phyloP scores from a whole-genome alignment of 2,797 vertebrate genomes.

The Sorex maritimensis region DNA sequence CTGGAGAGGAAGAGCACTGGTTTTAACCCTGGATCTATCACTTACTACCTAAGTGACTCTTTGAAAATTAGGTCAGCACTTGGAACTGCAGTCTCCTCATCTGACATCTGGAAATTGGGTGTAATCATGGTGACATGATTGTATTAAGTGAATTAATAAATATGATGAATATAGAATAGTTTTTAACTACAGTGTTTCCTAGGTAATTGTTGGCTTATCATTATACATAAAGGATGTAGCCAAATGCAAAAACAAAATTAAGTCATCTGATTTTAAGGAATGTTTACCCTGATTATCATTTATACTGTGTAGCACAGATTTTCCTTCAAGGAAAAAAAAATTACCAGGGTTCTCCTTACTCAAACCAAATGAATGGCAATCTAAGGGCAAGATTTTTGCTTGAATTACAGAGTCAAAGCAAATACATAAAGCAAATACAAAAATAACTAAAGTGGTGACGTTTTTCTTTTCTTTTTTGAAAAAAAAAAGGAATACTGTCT shows the following conservation, averaged over 20 bases:
- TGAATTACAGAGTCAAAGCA: background rate
- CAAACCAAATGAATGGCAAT: background rate
- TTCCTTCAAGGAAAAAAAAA: background rate
- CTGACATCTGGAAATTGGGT: background rate
- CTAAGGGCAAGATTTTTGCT: slow-evolving; percentile 8
- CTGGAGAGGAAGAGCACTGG: background rate
- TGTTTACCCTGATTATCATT: background rate
- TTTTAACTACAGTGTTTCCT: too few relatives aligned
- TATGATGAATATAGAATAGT: background rate
- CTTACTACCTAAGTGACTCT: background rate
- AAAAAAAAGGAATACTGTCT: background rate
- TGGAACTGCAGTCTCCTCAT: background rate
- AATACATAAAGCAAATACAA: background rate
- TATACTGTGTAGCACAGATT: background rate
- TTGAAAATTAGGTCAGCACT: background rate
- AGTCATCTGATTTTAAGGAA: background rate
- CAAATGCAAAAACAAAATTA: slow-evolving; percentile 12
- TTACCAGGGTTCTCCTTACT: background rate
- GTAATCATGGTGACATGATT: fast-evolving
- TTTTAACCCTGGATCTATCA: background rate
- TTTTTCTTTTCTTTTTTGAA: background rate
- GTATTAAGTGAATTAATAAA: background rate
- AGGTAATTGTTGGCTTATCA: background rate
- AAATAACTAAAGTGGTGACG: slow-evolving; percentile 11
- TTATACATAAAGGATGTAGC: background rate